phyloP scores from a whole-genome alignment of 2,113 vertebrate genomes.

The Panthera leo region DNA sequence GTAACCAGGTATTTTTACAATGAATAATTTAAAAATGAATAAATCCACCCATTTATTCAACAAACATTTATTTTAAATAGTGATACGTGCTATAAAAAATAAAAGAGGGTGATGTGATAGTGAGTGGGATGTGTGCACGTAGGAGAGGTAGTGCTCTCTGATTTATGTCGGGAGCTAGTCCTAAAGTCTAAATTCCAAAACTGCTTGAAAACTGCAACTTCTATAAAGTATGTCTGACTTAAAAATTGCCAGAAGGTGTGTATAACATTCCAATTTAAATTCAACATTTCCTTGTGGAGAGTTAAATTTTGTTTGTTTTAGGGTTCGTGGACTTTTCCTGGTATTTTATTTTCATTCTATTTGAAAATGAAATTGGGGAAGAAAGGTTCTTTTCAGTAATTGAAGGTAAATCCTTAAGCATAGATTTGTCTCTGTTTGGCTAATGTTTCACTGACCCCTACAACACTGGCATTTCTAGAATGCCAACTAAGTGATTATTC shows the following conservation, averaged over 20 bases:
- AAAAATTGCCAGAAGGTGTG: background rate
- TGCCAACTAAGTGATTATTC: background rate
- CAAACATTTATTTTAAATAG: background rate
- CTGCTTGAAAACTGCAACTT: constrained; percentile 13
- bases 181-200: background rate
- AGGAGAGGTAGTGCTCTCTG: background rate
- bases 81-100: background rate
- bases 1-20: background rate
- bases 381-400: background rate
- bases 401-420: background rate
- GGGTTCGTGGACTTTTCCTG: background rate
- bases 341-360: constrained; percentile 31
- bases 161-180: background rate
- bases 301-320: constrained; percentile 35
- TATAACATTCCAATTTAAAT: constrained; percentile 34
- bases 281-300: background rate
- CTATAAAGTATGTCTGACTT: background rate
- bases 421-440: background rate
- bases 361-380: constrained; percentile 2
- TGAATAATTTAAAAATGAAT: background rate
- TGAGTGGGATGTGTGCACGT: background rate
- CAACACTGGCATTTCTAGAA: constrained; percentile 26
- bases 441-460: constrained; percentile 41
- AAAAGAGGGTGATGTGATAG: background rate
- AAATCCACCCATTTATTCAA: background rate